phyloP scores from a whole-genome alignment of 1,140 invertebrate species.

The Tribolium madens region DNA sequence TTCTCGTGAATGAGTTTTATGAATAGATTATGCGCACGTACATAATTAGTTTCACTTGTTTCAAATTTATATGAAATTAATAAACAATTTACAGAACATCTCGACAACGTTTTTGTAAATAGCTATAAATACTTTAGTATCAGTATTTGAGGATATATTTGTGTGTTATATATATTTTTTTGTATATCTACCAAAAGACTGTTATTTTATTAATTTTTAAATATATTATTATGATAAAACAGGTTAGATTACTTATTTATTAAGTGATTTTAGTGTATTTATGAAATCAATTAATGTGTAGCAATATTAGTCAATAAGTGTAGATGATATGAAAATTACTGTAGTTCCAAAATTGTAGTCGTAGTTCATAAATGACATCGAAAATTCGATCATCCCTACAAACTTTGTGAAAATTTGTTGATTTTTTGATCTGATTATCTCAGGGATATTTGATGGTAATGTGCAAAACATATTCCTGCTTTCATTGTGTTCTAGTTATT shows the following conservation, averaged over 20 bases:
- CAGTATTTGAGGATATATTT: slow-evolving; percentile 58
- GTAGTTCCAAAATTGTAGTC: slow-evolving; percentile 10
- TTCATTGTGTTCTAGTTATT: slow-evolving; percentile 26
- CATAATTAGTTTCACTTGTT: neutral
- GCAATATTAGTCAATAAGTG: slow-evolving; percentile 56
- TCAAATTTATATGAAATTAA: too few relatives aligned
- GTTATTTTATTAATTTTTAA: slow-evolving; percentile 57
- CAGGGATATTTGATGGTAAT: slow-evolving; percentile 54
- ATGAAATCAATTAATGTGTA: slow-evolving; percentile 46
- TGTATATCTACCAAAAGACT: slow-evolving; percentile 61
- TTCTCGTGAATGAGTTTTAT: neutral
- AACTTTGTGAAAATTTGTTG: slow-evolving; percentile 29
- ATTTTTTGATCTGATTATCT: slow-evolving; percentile 53
- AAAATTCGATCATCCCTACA: slow-evolving; percentile 16
- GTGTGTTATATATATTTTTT: slow-evolving; percentile 56
- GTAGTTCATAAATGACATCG: neutral
- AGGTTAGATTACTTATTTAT: slow-evolving; percentile 46
- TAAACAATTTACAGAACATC: neutral
- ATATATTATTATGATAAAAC: slow-evolving; percentile 13
- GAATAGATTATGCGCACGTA: neutral
- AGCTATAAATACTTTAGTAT: slow-evolving; percentile 53
- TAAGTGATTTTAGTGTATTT: slow-evolving; percentile 50
- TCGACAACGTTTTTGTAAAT: slow-evolving; percentile 49
- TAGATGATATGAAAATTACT: slow-evolving; percentile 48
- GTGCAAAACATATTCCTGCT: slow-evolving; percentile 48